Conservation (phyloP, 2,888 invertebrate genomes). For the Shargacucullia verbasci region DNA sequence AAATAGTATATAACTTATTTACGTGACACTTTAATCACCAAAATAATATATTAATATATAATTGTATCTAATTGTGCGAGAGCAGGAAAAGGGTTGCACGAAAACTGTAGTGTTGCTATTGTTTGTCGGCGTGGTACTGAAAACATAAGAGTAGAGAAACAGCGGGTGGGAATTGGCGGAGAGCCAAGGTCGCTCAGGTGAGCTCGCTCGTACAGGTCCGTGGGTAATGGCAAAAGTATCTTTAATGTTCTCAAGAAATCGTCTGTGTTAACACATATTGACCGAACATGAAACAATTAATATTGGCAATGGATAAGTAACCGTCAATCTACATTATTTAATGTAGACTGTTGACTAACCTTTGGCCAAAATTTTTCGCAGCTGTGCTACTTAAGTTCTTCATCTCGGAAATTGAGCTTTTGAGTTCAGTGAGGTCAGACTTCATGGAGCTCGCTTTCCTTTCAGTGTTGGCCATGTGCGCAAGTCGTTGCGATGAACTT, state of each 20-base stretch:
- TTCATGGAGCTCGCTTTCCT: constrained; percentile 95
- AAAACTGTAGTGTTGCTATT: constrained; percentile 81
- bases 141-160: constrained; percentile 80
- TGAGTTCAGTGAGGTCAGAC: constrained; percentile 93
- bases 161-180: constrained; percentile 82
- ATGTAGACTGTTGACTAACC: constrained; percentile 65
- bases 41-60: constrained; percentile 14
- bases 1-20: constrained; percentile 46
- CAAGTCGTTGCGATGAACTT: constrained; percentile 88
- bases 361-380: constrained; percentile 83
- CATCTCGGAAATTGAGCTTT: constrained; percentile 96
- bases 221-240: constrained; percentile 69
- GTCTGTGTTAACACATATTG: constrained; percentile 69
- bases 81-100: constrained; percentile 63
- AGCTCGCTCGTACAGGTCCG: constrained; percentile 75
- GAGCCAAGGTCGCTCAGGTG: constrained; percentile 87
- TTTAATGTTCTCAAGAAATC: constrained; percentile 61
- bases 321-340: constrained; percentile 28
- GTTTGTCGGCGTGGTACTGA: constrained; percentile 86
- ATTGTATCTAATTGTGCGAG: constrained; percentile 10
- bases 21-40: constrained; percentile 6
- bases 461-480: constrained; percentile 90
- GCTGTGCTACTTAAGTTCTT: constrained; percentile 91
- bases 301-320: constrained; percentile 61
- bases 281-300: constrained; percentile 66